Evolutionary conservation across 2,888 invertebrate genomes (phyloP).

Genomic region (Lysandra bellargus): DNA sequence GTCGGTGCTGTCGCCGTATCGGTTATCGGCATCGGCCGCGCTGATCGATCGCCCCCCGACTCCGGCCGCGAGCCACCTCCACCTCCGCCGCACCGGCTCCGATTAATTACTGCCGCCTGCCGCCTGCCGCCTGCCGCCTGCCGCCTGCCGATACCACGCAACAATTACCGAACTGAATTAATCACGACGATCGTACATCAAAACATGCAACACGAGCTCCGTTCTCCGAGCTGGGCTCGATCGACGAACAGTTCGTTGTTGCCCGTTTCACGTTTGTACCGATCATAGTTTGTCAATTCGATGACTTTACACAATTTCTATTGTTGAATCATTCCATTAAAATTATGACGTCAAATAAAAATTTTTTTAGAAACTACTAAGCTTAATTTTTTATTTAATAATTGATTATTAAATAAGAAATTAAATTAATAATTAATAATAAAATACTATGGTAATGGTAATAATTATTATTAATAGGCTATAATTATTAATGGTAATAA

Average conservation of each 20-base stretch:
- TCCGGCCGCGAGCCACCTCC: neutral
- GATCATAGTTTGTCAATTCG: neutral
- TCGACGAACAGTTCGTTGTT: neutral
- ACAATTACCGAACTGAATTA: neutral
- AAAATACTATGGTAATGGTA: too few species aligned
- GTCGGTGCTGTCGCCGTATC: conserved; percentile 49
- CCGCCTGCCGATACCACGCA: neutral
- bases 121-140: neutral
- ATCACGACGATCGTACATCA: conserved; percentile 10
- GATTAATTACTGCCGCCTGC: conserved; percentile 1
- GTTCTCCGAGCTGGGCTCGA: neutral
- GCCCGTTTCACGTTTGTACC: neutral
- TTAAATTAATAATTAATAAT: too few species aligned
- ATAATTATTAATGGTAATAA: too few species aligned
- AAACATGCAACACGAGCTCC: neutral
- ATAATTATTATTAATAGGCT: too few species aligned
- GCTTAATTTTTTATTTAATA: too few species aligned
- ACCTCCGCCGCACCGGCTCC: neutral
- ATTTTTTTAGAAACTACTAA: too few species aligned
- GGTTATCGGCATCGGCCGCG: conserved; percentile 39
- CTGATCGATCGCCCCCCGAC: conserved; percentile 36
- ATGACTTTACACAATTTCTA: neutral
- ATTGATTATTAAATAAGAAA: too few species aligned
- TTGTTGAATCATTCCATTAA: too few species aligned
- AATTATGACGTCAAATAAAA: too few species aligned